Base-by-base conservation (phyloP, 2,888 invertebrate species). In the Thera britannica region DNA sequence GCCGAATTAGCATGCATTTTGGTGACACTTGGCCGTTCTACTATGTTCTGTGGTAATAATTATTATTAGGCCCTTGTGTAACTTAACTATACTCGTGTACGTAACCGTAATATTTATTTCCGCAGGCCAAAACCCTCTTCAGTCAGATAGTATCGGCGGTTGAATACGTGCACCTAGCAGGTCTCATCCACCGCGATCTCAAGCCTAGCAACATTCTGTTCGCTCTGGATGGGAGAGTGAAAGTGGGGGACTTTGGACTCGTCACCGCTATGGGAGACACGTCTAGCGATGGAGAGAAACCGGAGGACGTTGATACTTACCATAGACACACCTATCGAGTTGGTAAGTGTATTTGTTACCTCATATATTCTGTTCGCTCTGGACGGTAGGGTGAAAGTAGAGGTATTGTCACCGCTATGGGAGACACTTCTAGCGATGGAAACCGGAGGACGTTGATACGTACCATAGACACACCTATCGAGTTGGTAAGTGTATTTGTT, bases 201-300 rank as follows among this genome's bases (percentile, higher is more conserved):
- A 99, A 99, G 94, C 97, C 97, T 79, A 92, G 88, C 67, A 92
- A 90, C 71, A 90, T 92, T 44, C 98, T 99, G 90, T 99, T 99
- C 89, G 97, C 98, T 0, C 94, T 96, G 74, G 98, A 98, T 86
- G 97, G 97, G 0, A 76, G 85, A 2, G 96, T 99, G 7, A 99
- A 99, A 94, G 97, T 99, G 65, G 99, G 99, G 0, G 99, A 99
- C 92, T 99, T 99, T 92, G 99, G 99, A 0, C 95, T 99, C n/a
- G 99, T 98, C 9, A 99, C 99, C 3, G 96, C 97, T 35, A 97
- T 97, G 95, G 81, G 77, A 0, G 93, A 93, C 48, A 82, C 80
- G 23, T 83, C 89, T 0, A 83, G 81, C 11, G 89, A 87, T 23
- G 83, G 83, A 0, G 87, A 84, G 34, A 75, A 77, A 0, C 74